These are phyloP conservation scores for Dryococelus australis DNA, from an alignment of 2,888 invertebrate genomes.

Conservation along the genomic window DNA sequence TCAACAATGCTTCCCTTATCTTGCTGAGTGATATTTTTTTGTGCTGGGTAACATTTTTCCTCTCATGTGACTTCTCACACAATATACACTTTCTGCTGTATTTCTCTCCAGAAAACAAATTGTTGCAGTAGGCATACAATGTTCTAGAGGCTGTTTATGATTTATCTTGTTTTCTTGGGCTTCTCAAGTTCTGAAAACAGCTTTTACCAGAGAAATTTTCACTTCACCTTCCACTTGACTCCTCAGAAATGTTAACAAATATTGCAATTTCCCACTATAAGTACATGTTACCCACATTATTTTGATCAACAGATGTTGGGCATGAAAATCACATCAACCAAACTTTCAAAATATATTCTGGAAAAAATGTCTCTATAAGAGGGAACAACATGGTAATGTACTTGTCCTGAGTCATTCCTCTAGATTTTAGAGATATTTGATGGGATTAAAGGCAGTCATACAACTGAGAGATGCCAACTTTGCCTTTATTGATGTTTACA, in stretches of 20 bases:
- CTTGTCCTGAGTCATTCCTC: neutral
- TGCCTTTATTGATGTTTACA: neutral
- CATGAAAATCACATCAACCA: neutral
- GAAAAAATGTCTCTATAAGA: neutral
- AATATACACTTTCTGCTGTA: neutral
- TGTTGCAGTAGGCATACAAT: neutral
- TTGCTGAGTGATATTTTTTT: neutral
- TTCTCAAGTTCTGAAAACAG: neutral
- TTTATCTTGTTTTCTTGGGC: neutral
- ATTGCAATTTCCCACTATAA: neutral
- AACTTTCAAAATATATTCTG: neutral
- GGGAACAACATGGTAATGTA: slow-evolving; percentile 4
- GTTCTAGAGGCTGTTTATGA: neutral
- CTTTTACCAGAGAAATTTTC: neutral
- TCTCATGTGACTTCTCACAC: neutral
- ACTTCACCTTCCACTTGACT: slow-evolving; percentile 1
- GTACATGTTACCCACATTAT: too few relatives aligned
- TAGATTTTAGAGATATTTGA: neutral
- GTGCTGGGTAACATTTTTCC: neutral
- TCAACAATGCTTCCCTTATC: neutral
- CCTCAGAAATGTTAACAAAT: neutral
- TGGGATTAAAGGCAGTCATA: neutral
- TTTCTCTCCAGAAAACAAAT: neutral
- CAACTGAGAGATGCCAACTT: neutral
- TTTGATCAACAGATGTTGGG: neutral